Conservation (phyloP, 2,113 vertebrate genomes). For the Ictalurus furcatus region DNA sequence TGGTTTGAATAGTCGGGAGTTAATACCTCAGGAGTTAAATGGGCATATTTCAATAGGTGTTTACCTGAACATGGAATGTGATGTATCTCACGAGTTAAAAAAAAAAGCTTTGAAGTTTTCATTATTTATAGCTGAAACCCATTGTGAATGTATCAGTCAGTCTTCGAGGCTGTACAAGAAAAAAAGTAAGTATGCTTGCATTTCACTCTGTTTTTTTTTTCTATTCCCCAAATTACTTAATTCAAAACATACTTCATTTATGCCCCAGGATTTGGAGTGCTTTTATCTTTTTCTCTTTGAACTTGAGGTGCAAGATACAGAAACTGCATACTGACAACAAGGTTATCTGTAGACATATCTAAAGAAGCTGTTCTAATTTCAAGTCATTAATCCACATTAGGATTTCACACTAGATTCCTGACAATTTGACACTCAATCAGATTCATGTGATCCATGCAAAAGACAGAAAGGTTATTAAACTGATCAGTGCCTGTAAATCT, state of each 20-base stretch:
- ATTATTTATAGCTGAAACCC: conserved; percentile 5
- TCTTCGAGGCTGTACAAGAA: neutral
- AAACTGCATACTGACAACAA: neutral
- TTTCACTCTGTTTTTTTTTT: neutral
- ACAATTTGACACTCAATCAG: neutral
- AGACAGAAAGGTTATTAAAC: neutral
- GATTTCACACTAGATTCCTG: neutral
- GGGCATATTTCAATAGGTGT: conserved; percentile 25
- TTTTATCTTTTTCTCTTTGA: conserved; percentile 12
- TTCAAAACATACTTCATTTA: neutral
- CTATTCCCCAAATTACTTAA: neutral
- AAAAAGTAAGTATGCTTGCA: neutral
- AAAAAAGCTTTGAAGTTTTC: conserved; percentile 16
- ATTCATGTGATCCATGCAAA: neutral
- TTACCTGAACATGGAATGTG: neutral
- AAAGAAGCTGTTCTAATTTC: neutral
- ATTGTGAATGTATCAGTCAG: conserved; percentile 9
- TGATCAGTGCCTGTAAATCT: neutral
- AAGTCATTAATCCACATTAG: neutral
- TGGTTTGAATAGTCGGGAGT: conserved; percentile 48
- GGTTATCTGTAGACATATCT: neutral
- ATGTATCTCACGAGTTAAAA: neutral
- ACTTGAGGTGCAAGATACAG: neutral
- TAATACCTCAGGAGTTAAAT: conserved; percentile 48
- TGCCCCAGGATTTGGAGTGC: neutral